phyloP scores from a whole-genome alignment of 2,797 vertebrate genomes.

The Eospalax fontanierii region DNA sequence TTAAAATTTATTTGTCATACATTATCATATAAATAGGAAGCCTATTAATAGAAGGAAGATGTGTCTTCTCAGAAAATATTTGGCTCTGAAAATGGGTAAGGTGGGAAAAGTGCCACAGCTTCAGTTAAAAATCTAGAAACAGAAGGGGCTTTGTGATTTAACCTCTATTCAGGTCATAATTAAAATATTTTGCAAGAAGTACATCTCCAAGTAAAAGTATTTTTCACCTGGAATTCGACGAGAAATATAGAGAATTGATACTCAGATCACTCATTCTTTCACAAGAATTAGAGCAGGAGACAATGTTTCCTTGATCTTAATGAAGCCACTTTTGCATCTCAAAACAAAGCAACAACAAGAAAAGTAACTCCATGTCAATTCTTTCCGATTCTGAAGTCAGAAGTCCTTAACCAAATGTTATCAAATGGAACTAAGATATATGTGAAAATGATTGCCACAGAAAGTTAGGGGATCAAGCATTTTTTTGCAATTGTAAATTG shows the following conservation, averaged over 20 bases:
- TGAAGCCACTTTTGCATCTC: not conserved
- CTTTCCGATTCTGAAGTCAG: not conserved
- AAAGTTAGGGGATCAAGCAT: not conserved
- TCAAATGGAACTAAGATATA: not conserved
- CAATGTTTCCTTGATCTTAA: not conserved
- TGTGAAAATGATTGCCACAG: not conserved
- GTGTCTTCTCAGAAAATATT: not conserved
- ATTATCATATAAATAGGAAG: conserved; percentile 52
- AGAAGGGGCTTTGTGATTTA: not conserved
- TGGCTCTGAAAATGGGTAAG: not conserved
- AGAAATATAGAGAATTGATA: not conserved
- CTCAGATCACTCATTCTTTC: not conserved
- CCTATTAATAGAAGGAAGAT: not conserved
- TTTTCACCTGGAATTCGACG: not conserved
- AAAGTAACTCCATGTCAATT: not conserved
- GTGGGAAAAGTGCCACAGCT: not conserved
- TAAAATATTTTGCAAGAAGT: not conserved
- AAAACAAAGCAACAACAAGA: conserved; percentile 7
- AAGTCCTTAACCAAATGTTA: not conserved
- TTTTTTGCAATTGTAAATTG: not conserved
- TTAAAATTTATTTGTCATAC: conserved; percentile 30
- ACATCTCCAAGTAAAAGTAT: not conserved
- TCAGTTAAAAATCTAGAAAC: not conserved
- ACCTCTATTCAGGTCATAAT: not conserved
- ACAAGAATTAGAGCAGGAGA: not conserved